These are phyloP conservation scores for Prenolepis imparis DNA, from an alignment of 2,888 invertebrate species.

Conservation along the genomic window DNA sequence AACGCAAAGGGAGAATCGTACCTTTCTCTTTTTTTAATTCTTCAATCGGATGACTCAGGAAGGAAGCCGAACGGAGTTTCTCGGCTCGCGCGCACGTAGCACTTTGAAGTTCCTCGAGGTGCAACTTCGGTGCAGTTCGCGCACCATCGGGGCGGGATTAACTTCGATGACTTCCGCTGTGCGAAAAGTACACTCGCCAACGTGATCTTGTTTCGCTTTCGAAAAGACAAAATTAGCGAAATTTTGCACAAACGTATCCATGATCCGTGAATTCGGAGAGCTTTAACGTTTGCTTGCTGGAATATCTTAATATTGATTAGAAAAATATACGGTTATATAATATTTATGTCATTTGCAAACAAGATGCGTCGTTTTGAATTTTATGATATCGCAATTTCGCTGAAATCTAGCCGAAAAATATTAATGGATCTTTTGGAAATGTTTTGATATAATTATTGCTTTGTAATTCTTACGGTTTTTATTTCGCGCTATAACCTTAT, in stretches of 20 bases:
- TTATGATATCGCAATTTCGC: background rate
- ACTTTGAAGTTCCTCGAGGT: background rate
- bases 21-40: background rate
- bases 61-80: background rate
- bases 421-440: background rate
- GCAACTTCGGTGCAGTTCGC: constrained; percentile 36
- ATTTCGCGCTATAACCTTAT: too few relatives aligned
- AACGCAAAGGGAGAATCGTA: background rate
- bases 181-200: constrained; percentile 6
- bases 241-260: too few relatives aligned
- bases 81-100: constrained; percentile 28
- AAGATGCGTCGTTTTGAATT: background rate
- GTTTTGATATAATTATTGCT: background rate
- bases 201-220: background rate
- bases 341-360: too few relatives aligned
- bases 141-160: constrained; percentile 53
- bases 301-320: too few relatives aligned
- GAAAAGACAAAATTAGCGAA: background rate
- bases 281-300: background rate
- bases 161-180: constrained; percentile 63
- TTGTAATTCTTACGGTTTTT: background rate
- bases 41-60: background rate
- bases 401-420: background rate
- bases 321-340: too few relatives aligned
- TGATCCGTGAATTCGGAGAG: background rate